These are phyloP conservation scores for Procapra przewalskii DNA, from an alignment of 2,113 vertebrate genomes.

Conservation along the genomic window DNA sequence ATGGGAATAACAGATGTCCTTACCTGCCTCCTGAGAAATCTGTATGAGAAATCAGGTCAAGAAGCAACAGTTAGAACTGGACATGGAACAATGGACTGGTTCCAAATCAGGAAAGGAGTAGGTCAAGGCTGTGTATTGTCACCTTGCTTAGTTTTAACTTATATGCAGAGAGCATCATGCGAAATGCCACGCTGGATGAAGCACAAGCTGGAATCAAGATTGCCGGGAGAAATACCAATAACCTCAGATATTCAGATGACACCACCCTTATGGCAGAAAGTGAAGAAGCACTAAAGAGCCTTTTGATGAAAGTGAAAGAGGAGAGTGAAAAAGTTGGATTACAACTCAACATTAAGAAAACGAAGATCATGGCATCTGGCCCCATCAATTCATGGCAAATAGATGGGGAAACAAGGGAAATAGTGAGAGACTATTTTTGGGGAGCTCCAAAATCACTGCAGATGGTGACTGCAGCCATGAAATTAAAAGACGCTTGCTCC, in stretches of 20 bases:
- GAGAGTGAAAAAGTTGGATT: not conserved
- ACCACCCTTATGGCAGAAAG: not conserved
- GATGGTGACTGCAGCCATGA: not conserved
- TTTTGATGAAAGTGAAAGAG: not conserved
- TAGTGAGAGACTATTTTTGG: not conserved
- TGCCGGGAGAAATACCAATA: not conserved
- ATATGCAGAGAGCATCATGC: not conserved
- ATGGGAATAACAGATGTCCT: not conserved
- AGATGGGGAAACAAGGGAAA: not conserved
- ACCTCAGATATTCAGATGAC: not conserved
- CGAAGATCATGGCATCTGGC: not conserved
- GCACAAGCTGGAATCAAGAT: not conserved
- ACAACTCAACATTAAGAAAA: not conserved
- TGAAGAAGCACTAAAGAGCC: not conserved
- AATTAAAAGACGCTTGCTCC: not conserved
- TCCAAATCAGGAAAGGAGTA: not conserved
- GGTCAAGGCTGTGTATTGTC: not conserved
- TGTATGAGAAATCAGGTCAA: not conserved
- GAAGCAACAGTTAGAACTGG: not conserved
- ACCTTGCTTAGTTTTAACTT: not conserved
- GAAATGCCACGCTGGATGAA: fast-evolving
- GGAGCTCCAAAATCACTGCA: not conserved
- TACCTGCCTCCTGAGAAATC: not conserved
- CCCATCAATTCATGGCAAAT: not conserved
- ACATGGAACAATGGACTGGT: not conserved